phyloP scores from a whole-genome alignment of 2,113 vertebrate species.

The Mobula birostris region DNA sequence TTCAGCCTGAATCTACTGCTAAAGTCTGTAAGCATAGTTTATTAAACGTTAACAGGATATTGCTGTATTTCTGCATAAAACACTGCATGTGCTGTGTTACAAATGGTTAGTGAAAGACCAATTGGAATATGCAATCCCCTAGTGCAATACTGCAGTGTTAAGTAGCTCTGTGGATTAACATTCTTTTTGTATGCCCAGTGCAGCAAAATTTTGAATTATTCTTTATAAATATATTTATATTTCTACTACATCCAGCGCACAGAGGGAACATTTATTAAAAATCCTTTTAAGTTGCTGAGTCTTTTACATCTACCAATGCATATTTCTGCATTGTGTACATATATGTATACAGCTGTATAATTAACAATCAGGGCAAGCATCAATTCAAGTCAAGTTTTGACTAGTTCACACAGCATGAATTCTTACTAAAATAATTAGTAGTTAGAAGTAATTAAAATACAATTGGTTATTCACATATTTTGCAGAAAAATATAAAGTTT shows the following conservation, averaged over 20 bases:
- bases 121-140: background rate
- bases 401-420: background rate
- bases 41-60: background rate
- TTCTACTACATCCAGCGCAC: background rate
- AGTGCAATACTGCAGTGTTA: background rate
- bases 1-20: too few relatives aligned
- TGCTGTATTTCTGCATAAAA: background rate
- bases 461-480: background rate
- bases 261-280: background rate
- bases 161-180: background rate
- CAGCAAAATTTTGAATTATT: background rate
- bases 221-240: background rate
- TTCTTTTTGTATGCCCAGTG: background rate
- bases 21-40: too few relatives aligned
- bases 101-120: background rate
- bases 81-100: background rate
- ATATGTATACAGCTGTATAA: background rate
- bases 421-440: background rate
- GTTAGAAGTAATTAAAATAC: background rate
- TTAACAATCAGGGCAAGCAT: background rate
- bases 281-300: background rate
- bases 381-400: background rate
- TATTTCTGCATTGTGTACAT: background rate
- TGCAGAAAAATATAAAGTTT: background rate
- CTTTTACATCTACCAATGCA: background rate